phyloP scores from a whole-genome alignment of 2,888 invertebrate species.

The Dromius quadrimaculatus region DNA sequence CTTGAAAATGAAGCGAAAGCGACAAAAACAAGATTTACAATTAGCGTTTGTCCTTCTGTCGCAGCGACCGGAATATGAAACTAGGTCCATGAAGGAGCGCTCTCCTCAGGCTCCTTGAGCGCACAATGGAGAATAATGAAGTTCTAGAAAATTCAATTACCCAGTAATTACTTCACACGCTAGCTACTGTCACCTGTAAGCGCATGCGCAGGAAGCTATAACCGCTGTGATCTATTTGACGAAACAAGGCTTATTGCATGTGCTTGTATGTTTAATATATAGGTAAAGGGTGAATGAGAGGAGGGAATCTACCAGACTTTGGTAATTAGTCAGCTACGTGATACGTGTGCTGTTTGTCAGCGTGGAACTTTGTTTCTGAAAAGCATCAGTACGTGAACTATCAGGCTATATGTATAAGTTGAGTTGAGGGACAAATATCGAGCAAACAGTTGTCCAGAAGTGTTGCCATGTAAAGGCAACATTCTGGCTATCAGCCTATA shows the following conservation, averaged over 20 bases:
- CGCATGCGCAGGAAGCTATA: background rate
- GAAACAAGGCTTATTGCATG: slow-evolving; percentile 14
- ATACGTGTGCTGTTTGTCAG: slow-evolving; percentile 7
- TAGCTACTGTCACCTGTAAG: slow-evolving; percentile 44
- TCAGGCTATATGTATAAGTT: too few species aligned
- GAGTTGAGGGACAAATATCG: too few species aligned
- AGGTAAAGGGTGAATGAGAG: background rate
- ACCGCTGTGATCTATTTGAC: background rate
- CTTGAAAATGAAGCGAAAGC: background rate
- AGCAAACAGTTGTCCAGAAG: too few species aligned
- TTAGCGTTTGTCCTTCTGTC: slow-evolving; percentile 50
- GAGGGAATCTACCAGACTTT: slow-evolving; percentile 18
- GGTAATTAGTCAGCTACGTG: slow-evolving; percentile 24
- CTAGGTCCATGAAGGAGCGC: background rate
- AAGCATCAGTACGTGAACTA: background rate
- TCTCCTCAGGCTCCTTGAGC: slow-evolving; percentile 9
- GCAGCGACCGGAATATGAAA: background rate
- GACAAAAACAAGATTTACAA: slow-evolving; percentile 52
- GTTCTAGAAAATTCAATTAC: slow-evolving; percentile 52
- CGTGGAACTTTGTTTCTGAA: background rate
- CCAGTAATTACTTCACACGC: slow-evolving; percentile 46
- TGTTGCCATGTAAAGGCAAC: too few species aligned
- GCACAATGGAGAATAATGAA: slow-evolving; percentile 50
- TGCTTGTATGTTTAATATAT: background rate
- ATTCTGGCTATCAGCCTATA: too few species aligned